Evolutionary conservation across 2,888 invertebrate species (phyloP).

Genomic region (Andrena praecox): DNA sequence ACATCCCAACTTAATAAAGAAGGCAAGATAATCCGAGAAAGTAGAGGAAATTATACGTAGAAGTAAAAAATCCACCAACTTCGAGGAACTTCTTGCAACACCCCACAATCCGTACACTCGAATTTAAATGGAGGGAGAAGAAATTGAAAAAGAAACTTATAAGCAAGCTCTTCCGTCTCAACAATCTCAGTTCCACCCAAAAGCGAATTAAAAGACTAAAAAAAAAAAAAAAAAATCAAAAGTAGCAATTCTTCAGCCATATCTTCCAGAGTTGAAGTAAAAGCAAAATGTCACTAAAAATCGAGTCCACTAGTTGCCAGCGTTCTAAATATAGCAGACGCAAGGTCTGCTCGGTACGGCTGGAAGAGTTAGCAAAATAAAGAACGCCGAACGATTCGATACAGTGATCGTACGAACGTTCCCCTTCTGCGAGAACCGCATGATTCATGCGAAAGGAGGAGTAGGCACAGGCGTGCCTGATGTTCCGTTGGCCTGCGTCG

Average conservation of each 20-base stretch:
- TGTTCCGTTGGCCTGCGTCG: neutral
- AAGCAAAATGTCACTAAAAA: conserved; percentile 15
- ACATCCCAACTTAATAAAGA: too few species aligned
- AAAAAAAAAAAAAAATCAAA: neutral
- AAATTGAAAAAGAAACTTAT: too few species aligned
- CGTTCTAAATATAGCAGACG: conserved; percentile 27
- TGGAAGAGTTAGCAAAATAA: conserved; percentile 18
- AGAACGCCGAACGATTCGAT: conserved; percentile 19
- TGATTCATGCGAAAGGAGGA: conserved; percentile 29
- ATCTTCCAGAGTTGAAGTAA: too few species aligned
- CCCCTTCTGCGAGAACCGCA: neutral
- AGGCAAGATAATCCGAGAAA: too few species aligned
- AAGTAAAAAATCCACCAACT: too few species aligned
- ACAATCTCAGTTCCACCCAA: too few species aligned
- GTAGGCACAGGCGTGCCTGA: neutral
- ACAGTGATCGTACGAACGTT: neutral
- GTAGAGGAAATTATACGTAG: too few species aligned
- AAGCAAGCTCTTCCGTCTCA: too few species aligned
- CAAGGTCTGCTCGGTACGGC: neutral
- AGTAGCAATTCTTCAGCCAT: neutral
- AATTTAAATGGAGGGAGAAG: too few species aligned
- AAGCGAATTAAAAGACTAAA: neutral
- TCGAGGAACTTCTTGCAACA: too few species aligned
- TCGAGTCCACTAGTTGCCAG: neutral
- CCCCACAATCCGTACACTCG: too few species aligned